phyloP scores from a whole-genome alignment of 2,113 vertebrate species.

The Progne subis region DNA sequence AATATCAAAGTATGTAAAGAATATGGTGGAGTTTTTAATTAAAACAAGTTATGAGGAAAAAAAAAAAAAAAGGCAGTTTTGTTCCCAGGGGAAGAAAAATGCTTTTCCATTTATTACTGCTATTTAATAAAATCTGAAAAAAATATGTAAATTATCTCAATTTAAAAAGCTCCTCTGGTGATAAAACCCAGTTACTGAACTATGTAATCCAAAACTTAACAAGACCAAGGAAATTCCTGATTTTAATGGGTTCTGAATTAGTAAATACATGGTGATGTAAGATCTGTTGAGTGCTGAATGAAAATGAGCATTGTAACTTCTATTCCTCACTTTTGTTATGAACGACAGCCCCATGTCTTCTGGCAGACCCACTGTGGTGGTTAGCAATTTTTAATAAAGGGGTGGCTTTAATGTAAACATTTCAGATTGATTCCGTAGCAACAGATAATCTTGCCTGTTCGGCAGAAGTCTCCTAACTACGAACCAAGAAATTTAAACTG shows the following conservation, averaged over 20 bases:
- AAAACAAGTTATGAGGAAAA: neutral
- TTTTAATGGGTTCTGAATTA: neutral
- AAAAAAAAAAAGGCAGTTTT: neutral
- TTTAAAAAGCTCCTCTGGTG: neutral
- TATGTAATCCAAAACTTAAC: neutral
- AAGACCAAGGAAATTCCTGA: neutral
- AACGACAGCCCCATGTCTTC: conserved; percentile 1
- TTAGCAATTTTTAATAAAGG: neutral
- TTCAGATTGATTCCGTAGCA: neutral
- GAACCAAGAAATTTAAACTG: neutral
- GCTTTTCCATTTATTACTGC: neutral
- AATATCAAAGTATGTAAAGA: neutral
- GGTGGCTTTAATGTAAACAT: neutral
- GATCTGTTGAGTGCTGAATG: neutral
- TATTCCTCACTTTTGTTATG: neutral
- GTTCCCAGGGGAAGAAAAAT: neutral
- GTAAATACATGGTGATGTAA: neutral
- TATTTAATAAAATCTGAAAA: neutral
- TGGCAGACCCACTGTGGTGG: neutral
- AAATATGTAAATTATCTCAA: neutral
- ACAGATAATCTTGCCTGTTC: neutral
- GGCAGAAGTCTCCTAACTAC: neutral
- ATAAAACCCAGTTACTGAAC: neutral
- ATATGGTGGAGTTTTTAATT: neutral
- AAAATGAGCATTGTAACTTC: conserved; percentile 11